Evolutionary conservation across 2,888 invertebrate species (phyloP), one percentile per base, ranked within the genome.

Genomic region (Drosophila pegasa): DNA sequence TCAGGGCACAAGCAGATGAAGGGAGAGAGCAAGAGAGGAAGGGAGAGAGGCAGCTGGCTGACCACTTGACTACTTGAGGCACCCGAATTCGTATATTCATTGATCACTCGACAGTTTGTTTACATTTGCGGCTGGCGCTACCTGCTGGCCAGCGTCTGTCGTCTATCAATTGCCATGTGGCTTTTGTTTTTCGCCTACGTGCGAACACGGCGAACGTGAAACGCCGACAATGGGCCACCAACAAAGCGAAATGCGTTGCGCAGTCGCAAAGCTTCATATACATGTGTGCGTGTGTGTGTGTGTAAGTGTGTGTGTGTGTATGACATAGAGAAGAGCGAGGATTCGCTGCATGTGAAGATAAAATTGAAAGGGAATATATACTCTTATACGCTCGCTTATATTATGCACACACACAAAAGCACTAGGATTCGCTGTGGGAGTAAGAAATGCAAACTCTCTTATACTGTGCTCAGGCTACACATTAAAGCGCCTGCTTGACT

Each of bases 21-120:
- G 1, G 3, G 3, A 29, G 0, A 45, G 7, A 16, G 6, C 10
- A 6, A 41, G 9, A 5, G n/a, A 5, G 25, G 10, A n/a, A 5
- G 25, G 8, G 14, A n/a, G 25, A 2, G 56, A 54, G 56, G 18
- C 18, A 18, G 14, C 48, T 45, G 25, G 25, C 16, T 45, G 18
- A 29, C 31, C 51, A 51, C 51, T 51, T 51, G 51, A 51, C 35
- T n/a, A 35, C 4, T 35, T 35, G 14, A n/a, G 33, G 48, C 51
- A 51, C 37, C 14, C 37, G 22, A 7, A 48, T 22, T 33, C 48
- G n/a, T n/a, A 48, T 33, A 51, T 51, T 51, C 59, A 67, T 62
- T 59, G 62, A 71, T 59, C 72, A 72, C 68, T 75, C 58, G 50
- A 63, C 40, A 37, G 68, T 76, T 75, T 75, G 75, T 75, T 75